Conservation (phyloP, 2,113 vertebrate genomes). For the Cathartes aura region DNA sequence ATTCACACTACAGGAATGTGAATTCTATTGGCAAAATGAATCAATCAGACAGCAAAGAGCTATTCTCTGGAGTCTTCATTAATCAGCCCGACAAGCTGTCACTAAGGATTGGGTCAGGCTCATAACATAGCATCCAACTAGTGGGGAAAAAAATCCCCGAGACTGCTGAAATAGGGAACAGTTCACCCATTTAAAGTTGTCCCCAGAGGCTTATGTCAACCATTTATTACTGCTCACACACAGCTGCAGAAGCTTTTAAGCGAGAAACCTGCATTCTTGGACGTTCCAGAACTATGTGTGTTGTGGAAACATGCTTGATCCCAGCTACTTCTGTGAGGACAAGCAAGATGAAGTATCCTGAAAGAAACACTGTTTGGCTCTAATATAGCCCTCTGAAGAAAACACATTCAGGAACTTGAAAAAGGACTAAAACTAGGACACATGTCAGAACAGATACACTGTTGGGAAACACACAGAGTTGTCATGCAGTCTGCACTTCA, state of each 20-base stretch:
- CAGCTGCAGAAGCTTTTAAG: constrained; percentile 47
- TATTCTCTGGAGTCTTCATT: constrained; percentile 51
- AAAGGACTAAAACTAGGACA: constrained; percentile 37
- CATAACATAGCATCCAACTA: constrained; percentile 17
- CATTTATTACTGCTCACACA: constrained; percentile 35
- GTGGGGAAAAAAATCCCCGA: neutral
- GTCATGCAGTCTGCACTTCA: neutral
- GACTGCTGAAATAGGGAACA: constrained; percentile 46
- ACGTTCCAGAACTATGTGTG: neutral
- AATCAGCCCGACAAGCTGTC: constrained; percentile 74
- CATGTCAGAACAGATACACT: constrained; percentile 4
- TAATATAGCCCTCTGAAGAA: neutral
- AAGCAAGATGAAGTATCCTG: neutral
- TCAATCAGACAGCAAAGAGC: constrained; percentile 73
- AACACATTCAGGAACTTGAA: neutral
- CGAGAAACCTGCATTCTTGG: constrained; percentile 8
- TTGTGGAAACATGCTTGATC: neutral
- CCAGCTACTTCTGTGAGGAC: neutral
- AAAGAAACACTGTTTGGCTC: neutral
- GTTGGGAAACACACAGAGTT: neutral
- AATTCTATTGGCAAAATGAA: constrained; percentile 64
- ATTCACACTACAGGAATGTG: constrained; percentile 47
- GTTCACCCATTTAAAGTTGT: constrained; percentile 41
- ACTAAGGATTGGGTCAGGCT: constrained; percentile 71
- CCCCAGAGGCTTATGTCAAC: constrained; percentile 31